Evolutionary conservation across 2,797 vertebrate genomes (phyloP), one percentile per base, ranked within the genome.

Genomic region (Intellagama lesueurii): DNA sequence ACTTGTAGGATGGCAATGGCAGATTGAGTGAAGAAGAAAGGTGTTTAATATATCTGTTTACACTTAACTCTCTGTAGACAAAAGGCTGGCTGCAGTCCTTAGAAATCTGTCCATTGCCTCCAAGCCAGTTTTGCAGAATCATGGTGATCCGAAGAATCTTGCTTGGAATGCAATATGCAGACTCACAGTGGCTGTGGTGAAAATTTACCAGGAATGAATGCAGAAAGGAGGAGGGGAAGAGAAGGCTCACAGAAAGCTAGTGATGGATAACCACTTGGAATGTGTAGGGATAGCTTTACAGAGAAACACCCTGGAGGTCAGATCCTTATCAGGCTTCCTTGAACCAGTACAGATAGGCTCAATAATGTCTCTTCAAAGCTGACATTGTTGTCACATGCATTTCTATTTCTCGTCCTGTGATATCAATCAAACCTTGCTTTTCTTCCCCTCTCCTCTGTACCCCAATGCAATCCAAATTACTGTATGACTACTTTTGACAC

Each of bases 121-220:
- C 64, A 64, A 28, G 47, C 9, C 49, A 24, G 12, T 86, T 91
- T 83, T 79, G 79, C 80, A 86, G 26, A 86, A 72, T 83, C 81
- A 90, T 35, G 26, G 24, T 90, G 86, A 87, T 66, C 40, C 40
- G 66, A 82, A 5, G 68, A 47, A 77, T 86, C 75, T 81, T 4
- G 16, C 30, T 28, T 47, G 66, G 68, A 88, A 83, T 66, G 80
- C 79, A 56, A 40, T 83, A 83, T 66, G 80, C 79, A 56, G 28
- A 88, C 75, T 86, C 17, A 72, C 72, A 69, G 47, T 85, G 69
- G 73, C 49, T 82, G 26, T 16, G 64, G 83, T 64, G 64, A 72
- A 91, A 88, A 86, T 66, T 24, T n/a, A 78, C 66, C 52, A 60
- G 49, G 81, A 64, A 82, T 49, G 28, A 81, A 52, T 1, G 70